Evolutionary conservation across 1,140 invertebrate genomes (phyloP).

Genomic region (Leucophenga varia): DNA sequence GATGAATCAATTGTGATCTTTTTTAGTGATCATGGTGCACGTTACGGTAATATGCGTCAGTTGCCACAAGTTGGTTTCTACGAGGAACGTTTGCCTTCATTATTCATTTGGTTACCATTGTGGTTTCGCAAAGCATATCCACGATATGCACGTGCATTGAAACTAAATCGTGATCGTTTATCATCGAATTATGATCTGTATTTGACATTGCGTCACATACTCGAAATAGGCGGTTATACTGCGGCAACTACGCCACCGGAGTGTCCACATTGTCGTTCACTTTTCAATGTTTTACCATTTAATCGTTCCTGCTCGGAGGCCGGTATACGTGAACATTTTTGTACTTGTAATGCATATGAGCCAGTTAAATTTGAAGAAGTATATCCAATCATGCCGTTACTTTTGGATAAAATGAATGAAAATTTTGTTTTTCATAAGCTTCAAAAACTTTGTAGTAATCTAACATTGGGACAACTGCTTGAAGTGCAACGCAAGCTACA

Average conservation of each 20-base stretch:
- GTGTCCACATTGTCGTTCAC: slow-evolving; percentile 65
- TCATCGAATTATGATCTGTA: slow-evolving; percentile 82
- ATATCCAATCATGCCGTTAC: slow-evolving; percentile 53
- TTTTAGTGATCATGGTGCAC: slow-evolving; percentile 88
- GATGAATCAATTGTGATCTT: slow-evolving; percentile 80
- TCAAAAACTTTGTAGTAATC: slow-evolving; percentile 10
- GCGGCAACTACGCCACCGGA: background rate
- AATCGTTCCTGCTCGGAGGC: slow-evolving; percentile 71
- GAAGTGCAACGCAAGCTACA: slow-evolving; percentile 15
- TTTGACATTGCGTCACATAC: slow-evolving; percentile 60
- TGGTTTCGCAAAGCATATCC: slow-evolving; percentile 69
- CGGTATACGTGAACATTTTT: slow-evolving; percentile 73
- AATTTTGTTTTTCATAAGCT: slow-evolving; percentile 15
- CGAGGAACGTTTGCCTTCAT: slow-evolving; percentile 88
- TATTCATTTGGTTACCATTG: slow-evolving; percentile 74
- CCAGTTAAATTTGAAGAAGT: slow-evolving; percentile 41
- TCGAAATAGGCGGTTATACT: slow-evolving; percentile 27
- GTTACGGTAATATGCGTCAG: slow-evolving; percentile 75
- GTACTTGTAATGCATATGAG: slow-evolving; percentile 65
- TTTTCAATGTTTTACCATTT: slow-evolving; percentile 65
- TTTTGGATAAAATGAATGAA: slow-evolving; percentile 56
- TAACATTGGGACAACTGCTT: slow-evolving; percentile 4
- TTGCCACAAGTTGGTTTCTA: slow-evolving; percentile 67
- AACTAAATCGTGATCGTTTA: slow-evolving; percentile 70
- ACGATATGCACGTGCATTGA: slow-evolving; percentile 65